Evolutionary conservation across 2,797 vertebrate genomes (phyloP).

Genomic region (Sebastes hubbsi): DNA sequence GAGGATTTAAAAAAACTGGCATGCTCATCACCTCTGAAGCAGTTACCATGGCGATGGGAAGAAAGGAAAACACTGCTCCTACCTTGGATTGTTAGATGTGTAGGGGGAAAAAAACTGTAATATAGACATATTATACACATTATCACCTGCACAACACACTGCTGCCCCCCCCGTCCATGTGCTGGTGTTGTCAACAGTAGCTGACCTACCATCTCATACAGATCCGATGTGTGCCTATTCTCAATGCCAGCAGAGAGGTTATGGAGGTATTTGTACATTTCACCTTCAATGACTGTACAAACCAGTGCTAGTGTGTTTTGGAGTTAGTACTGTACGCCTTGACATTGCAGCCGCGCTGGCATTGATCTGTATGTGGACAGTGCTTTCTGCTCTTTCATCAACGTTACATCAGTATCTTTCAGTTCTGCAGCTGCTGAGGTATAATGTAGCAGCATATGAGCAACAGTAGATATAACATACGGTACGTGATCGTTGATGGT

Average conservation of each 20-base stretch:
- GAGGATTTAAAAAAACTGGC: conserved; percentile 13
- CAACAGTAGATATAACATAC: background rate
- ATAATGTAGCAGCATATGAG: background rate
- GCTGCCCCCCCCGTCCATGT: background rate
- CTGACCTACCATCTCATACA: background rate
- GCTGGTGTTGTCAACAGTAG: background rate
- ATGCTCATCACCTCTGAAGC: background rate
- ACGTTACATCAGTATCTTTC: conserved; percentile 62
- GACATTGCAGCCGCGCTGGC: conserved; percentile 1
- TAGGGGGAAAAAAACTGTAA: background rate
- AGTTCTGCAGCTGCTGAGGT: conserved; percentile 7
- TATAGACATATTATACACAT: background rate
- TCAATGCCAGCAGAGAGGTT: background rate
- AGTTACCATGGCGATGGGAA: conserved; percentile 53
- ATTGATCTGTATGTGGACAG: conserved; percentile 47
- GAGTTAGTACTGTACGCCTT: background rate
- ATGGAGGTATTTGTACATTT: background rate
- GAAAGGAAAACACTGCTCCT: conserved; percentile 34
- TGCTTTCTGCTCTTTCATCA: conserved; percentile 62
- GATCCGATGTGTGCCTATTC: background rate
- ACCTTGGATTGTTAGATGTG: conserved; percentile 29
- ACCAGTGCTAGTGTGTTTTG: background rate
- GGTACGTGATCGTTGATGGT: background rate
- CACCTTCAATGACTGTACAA: background rate
- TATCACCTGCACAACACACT: background rate